Evolutionary conservation across 2,113 vertebrate species (phyloP).

Genomic region (Xyliphius kryptos): DNA sequence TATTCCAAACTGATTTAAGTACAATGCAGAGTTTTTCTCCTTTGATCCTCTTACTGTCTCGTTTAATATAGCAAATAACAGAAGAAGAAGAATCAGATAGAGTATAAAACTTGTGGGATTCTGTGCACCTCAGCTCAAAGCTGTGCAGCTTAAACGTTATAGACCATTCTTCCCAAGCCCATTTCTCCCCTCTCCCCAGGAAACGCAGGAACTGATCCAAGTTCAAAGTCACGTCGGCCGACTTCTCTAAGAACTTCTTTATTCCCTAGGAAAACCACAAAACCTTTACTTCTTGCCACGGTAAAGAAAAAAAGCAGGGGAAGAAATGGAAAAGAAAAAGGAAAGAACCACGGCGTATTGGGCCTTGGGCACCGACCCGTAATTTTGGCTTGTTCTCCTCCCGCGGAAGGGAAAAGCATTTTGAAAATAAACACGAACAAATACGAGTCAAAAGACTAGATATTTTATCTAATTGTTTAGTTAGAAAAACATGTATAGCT

Average conservation of each 20-base stretch:
- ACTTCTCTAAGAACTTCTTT: conserved; percentile 80
- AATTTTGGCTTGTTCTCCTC: conserved; percentile 46
- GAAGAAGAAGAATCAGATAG: conserved; percentile 47
- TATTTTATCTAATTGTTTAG: no score
- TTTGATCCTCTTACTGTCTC: conserved; percentile 32
- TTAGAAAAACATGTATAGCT: no score
- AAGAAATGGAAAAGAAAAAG: conserved; percentile 40
- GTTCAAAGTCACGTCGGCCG: conserved; percentile 95
- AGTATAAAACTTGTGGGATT: conserved; percentile 51
- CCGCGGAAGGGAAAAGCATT: conserved; percentile 38
- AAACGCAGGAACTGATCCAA: conserved; percentile 90
- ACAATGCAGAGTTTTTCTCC: conserved; percentile 36
- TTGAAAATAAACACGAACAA: conserved; percentile 5
- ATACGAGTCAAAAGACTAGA: background rate
- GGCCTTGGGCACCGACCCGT: conserved; percentile 54
- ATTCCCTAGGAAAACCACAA: conserved; percentile 74
- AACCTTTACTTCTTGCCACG: conserved; percentile 57
- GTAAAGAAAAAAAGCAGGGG: conserved; percentile 47
- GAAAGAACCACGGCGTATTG: conserved; percentile 46
- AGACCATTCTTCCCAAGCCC: conserved; percentile 73
- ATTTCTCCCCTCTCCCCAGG: conserved; percentile 81
- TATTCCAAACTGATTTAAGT: conserved; percentile 45
- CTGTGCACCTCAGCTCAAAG: conserved; percentile 54
- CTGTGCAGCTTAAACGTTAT: conserved; percentile 63
- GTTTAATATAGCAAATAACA: conserved; percentile 38